Percentiles rank a stretch among this genome's conserved stretches.
phyloP scores from a whole-genome alignment of 2,113 vertebrate species.

The Tyto alba region DNA sequence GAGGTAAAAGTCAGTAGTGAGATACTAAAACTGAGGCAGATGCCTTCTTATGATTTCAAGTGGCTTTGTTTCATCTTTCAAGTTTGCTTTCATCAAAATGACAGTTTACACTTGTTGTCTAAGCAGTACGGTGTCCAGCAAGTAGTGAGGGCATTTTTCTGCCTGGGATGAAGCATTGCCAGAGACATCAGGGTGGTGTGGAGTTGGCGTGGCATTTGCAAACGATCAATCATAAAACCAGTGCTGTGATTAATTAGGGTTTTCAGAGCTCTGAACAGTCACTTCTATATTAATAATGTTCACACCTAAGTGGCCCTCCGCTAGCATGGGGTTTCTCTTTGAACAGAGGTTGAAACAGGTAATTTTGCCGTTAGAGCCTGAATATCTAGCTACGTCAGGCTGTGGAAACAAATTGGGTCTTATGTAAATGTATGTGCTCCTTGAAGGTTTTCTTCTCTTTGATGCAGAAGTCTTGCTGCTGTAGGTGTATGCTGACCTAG shows the following conservation, averaged over 20 bases:
- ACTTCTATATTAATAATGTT: background rate
- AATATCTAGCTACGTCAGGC: background rate
- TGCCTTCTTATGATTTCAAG: background rate
- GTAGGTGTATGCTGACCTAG: background rate
- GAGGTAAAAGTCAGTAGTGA: background rate
- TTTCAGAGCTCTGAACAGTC: background rate
- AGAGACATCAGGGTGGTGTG: background rate
- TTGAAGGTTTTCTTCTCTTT: background rate
- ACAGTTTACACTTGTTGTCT: background rate
- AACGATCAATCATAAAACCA: background rate
- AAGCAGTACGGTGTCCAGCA: background rate
- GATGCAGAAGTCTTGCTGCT: background rate
- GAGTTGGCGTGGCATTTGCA: background rate
- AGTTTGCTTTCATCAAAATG: background rate
- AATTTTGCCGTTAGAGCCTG: background rate
- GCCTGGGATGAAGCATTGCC: background rate
- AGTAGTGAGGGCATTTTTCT: background rate
- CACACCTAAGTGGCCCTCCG: background rate
- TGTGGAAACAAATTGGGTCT: background rate
- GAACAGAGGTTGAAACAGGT: background rate
- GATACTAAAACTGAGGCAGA: background rate
- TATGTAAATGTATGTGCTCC: background rate
- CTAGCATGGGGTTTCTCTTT: background rate
- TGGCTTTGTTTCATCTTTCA: background rate
- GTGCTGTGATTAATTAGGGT: constrained; percentile 4